phyloP scores from a whole-genome alignment of 2,888 invertebrate genomes.

The Augochlorella aurata region DNA sequence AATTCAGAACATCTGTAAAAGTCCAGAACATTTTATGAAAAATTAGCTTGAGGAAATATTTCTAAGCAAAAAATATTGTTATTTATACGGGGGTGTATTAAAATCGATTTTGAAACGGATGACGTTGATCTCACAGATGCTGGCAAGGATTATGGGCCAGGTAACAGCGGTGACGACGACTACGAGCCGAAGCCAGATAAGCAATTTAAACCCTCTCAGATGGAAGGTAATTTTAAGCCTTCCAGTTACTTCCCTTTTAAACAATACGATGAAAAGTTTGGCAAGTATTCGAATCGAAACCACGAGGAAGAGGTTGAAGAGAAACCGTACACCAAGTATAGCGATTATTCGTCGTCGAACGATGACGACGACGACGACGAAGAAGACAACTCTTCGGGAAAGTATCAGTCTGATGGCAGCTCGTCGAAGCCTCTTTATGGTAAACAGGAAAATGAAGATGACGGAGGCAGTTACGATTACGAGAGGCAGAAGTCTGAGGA shows the following conservation, averaged over 20 bases:
- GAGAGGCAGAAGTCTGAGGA: conserved; percentile 63
- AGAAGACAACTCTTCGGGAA: conserved; percentile 42
- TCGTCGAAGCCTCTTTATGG: conserved; percentile 33
- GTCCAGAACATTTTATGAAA: not conserved
- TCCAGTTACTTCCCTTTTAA: conserved; percentile 66
- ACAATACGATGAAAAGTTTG: conserved; percentile 71
- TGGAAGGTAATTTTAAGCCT: conserved; percentile 67
- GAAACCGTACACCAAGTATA: conserved; percentile 58
- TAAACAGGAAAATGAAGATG: conserved; percentile 64
- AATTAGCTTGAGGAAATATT: too few relatives aligned
- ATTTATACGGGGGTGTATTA: not conserved
- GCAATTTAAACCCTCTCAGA: conserved; percentile 52
- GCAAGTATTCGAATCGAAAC: conserved; percentile 65
- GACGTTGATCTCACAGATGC: conserved; percentile 37
- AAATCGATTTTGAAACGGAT: not conserved
- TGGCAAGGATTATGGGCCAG: conserved; percentile 46
- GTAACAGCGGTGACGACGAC: conserved; percentile 50
- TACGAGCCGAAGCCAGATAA: conserved; percentile 41
- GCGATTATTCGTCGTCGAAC: conserved; percentile 49
- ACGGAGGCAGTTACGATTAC: conserved; percentile 63
- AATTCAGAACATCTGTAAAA: too few relatives aligned
- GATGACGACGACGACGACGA: conserved; percentile 64
- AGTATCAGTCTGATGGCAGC: conserved; percentile 45
- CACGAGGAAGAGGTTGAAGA: conserved; percentile 60
- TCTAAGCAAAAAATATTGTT: not conserved